A percentile compares a stretch with the other conserved stretches of the same genome.
phyloP scores from a whole-genome alignment of 2,113 vertebrate genomes.

The Tragelaphus imberbis region DNA sequence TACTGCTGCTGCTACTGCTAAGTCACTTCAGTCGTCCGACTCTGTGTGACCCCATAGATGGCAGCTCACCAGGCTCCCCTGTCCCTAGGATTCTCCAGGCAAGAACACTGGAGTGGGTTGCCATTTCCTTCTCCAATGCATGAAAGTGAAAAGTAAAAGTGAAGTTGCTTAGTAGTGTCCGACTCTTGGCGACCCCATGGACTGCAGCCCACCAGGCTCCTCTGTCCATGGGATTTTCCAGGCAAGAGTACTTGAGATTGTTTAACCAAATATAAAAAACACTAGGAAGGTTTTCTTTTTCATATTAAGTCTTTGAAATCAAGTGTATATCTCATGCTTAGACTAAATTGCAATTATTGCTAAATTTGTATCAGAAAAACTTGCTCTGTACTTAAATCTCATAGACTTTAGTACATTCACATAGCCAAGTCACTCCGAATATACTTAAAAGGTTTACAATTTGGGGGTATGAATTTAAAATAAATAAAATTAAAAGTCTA shows the following conservation, averaged over 20 bases:
- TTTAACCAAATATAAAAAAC: neutral
- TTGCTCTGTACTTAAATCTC: slow-evolving; percentile 6
- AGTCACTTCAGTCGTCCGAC: too few species aligned
- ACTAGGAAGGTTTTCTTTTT: neutral
- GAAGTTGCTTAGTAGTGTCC: too few species aligned
- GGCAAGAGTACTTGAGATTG: neutral
- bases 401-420: neutral
- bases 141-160: too few species aligned
- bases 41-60: too few species aligned
- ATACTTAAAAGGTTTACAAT: neutral
- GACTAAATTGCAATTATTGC: neutral
- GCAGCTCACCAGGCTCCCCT: too few species aligned
- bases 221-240: too few species aligned
- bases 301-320: neutral
- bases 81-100: too few species aligned
- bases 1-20: too few species aligned
- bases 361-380: slow-evolving; percentile 15
- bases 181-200: too few species aligned
- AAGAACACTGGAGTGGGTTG: too few species aligned
- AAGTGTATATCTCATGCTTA: neutral
- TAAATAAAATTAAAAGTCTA: slow-evolving; percentile 21
- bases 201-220: too few species aligned
- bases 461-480: neutral
- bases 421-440: neutral
- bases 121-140: too few species aligned